A percentile compares a stretch with the other conserved stretches of the same genome.
Conservation (phyloP, 2,797 vertebrate species). For the Sebastes elongatus region DNA sequence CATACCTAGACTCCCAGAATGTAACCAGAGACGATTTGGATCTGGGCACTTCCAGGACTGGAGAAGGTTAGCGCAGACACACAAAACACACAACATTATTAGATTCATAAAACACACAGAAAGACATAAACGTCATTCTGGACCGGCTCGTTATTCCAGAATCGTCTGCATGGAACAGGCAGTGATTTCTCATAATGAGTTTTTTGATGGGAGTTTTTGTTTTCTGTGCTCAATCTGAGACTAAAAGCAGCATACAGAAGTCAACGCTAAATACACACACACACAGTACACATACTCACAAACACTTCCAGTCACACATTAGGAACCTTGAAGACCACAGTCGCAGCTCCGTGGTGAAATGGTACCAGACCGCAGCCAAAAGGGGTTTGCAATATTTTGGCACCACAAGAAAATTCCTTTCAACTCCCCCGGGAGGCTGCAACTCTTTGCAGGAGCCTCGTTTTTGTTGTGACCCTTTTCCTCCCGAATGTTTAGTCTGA, state of each 20-base stretch:
- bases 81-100: conserved; percentile 10
- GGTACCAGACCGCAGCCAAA: conserved; percentile 51
- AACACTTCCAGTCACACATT: conserved; percentile 54
- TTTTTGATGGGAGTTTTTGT: background rate
- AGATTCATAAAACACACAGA: conserved; percentile 24
- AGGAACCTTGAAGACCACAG: conserved; percentile 57
- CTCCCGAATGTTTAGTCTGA: conserved; percentile 58
- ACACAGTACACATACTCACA: conserved; percentile 14
- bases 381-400: conserved; percentile 60
- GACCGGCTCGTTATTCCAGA: background rate
- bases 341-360: conserved; percentile 36
- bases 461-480: conserved; percentile 58
- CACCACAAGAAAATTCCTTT: conserved; percentile 61
- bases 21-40: conserved; percentile 94
- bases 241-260: conserved; percentile 9
- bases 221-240: background rate
- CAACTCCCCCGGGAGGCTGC: conserved; percentile 51
- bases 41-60: conserved; percentile 89
- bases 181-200: conserved; percentile 1
- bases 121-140: background rate
- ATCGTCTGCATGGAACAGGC: background rate
- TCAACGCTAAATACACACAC: background rate
- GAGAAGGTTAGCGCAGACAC: conserved; percentile 86
- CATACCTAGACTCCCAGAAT: conserved; percentile 94
- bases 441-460: conserved; percentile 41